Evolutionary conservation across 2,888 invertebrate species (phyloP), one percentile per base, ranked within the genome.

Genomic region (Dilophus febrilis): DNA sequence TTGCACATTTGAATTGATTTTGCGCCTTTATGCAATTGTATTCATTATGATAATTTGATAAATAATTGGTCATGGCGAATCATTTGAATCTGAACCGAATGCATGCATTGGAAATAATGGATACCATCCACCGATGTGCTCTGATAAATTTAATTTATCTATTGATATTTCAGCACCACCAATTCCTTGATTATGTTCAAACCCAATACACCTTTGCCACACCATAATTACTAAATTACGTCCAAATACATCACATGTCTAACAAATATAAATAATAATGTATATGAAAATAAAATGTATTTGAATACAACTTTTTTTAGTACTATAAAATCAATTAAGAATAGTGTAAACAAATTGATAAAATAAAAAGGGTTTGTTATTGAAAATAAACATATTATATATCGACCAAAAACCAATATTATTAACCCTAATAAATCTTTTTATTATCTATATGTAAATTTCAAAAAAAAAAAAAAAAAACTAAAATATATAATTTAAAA

Each of bases 201-300:
- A 86, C 3, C 84, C 83, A 43, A 84, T 80, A 56, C 85, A 84
- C 44, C 83, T 75, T 55, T 90, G 87, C 90, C 91, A 92, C 37
- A 92, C 71, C 82, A 88, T 88, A 40, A 90, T 85, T 48, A 90
- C 76, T 47, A 91, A 70, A 45, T 81, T 81, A 41, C 90, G 74
- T 1, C 82, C 82, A 19, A 81, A 69, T 1, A 79, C 77, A 56
- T 84, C 82, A 51, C 73, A 74, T 13, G 77, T 74, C 73, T 74
- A 50, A 3, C 46, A 46, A 34, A 18, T 13, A 4, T 38, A 14
- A 41, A 22, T 37, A 33, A 37, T 40, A 19, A 11, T 30, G 29
- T 30, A 26, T 19, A 5, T 14, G 14, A 31, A 18, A 30, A n/a
- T n/a, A n/a, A n/a, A n/a, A n/a, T n/a, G n/a, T n/a, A n/a, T n/a